Evolutionary conservation across 2,888 invertebrate genomes (phyloP), one percentile per base, ranked within the genome.

Genomic region (Bellardia bayeri): DNA sequence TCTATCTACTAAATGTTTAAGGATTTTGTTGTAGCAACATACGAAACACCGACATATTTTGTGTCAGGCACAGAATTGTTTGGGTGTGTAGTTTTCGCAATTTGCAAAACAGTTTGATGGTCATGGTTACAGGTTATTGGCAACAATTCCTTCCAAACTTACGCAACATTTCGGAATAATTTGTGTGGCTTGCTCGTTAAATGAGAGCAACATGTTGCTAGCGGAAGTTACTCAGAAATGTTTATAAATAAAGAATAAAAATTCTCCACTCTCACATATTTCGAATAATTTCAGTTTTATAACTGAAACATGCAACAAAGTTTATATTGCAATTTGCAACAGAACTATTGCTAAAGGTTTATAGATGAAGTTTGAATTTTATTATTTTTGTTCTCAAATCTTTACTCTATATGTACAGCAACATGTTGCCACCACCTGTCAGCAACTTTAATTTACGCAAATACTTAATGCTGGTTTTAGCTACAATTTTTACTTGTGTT

Each of bases 201-300:
- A 51, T 51, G 69, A 37, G 9, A 9, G 30, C 51, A 69, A 69
- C 16, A 69, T 54, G 51, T 69, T 69, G 33, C 9, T 2, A 8
- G 5, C 4, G n/a, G 11, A 40, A 14, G 11, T 40, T 40, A n/a
- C 5, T 37, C 37, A 6, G 37, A 37, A 37, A 37, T 37, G 37
- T 37, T 4, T 37, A 37, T 37, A 37, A 6, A 37, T 5, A 6
- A 6, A 37, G 3, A 6, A 6, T 33, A 0, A 4, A 33, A 33
- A 4, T 33, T 33, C 5, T 37, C 37, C 37, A 5, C 37, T 37
- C 37, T 37, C 37, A 33, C 5, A 33, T 5, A 33, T 61, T 56
- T 2, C 3, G 8, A 1, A 7, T 2, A 45, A 9, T 9, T 7
- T 3, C 4, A 51, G 5, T 51, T 51, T 51, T 0, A 4, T n/a